phyloP scores from a whole-genome alignment of 2,888 invertebrate species.

The Molanna angustata region DNA sequence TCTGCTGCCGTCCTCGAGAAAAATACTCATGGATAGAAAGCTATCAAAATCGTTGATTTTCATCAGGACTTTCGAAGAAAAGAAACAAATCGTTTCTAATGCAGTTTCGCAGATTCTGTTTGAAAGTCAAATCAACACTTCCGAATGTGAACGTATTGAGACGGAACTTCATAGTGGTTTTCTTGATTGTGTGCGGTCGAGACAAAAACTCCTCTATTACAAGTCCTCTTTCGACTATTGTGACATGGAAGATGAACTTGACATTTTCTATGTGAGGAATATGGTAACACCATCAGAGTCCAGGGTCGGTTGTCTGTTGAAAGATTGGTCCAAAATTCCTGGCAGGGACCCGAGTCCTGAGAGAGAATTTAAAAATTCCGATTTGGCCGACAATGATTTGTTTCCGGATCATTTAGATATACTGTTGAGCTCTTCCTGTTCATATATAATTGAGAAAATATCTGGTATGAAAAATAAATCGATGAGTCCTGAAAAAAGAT shows the following conservation, averaged over 20 bases:
- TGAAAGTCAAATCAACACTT: conserved; percentile 35
- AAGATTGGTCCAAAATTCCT: conserved; percentile 60
- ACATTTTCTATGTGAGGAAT: conserved; percentile 48
- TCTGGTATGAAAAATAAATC: neutral
- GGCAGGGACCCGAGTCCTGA: conserved; percentile 60
- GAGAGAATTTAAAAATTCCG: conserved; percentile 35
- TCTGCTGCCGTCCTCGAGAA: conserved; percentile 35
- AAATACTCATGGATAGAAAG: conserved; percentile 39
- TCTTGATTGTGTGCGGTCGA: conserved; percentile 24
- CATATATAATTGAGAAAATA: conserved; percentile 8
- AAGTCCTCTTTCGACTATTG: conserved; percentile 19
- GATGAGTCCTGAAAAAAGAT: conserved; percentile 3
- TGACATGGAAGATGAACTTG: conserved; percentile 36
- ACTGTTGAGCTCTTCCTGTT: conserved; percentile 43
- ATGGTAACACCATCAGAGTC: conserved; percentile 46
- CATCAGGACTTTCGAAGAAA: conserved; percentile 39
- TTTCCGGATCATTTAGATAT: conserved; percentile 45
- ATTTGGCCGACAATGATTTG: conserved; percentile 41
- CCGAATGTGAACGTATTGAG: neutral
- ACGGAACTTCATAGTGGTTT: conserved; percentile 3
- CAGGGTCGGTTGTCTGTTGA: conserved; percentile 53
- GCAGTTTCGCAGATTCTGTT: conserved; percentile 45
- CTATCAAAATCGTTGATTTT: conserved; percentile 40
- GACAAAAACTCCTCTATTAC: conserved; percentile 16
- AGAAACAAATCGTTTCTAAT: conserved; percentile 41